Percentiles rank a stretch among this genome's conserved stretches.
phyloP scores from a whole-genome alignment of 2,113 vertebrate genomes.

The Phoxinus phoxinus region DNA sequence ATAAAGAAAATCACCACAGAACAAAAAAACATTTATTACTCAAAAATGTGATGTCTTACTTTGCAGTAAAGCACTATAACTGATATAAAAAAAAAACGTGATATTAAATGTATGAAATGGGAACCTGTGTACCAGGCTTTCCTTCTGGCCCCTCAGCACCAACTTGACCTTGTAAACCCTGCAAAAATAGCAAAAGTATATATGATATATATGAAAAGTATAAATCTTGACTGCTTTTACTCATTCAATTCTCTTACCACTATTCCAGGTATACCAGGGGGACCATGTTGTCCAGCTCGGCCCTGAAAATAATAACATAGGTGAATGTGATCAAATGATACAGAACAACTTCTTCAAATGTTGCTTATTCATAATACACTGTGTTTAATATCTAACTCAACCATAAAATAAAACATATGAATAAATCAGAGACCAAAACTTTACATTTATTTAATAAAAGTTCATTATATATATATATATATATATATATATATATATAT shows the following conservation, averaged over 20 bases:
- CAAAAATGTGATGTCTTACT: neutral
- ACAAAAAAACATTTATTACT: too few species aligned
- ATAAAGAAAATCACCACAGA: constrained; percentile 4
- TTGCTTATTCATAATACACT: neutral
- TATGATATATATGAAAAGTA: constrained; percentile 16
- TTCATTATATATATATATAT: neutral
- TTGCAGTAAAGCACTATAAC: neutral
- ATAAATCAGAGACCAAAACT: neutral
- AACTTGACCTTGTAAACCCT: constrained; percentile 75
- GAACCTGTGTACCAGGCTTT: constrained; percentile 81
- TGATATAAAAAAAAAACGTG: neutral
- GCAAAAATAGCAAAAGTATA: constrained; percentile 44
- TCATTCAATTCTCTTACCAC: constrained; percentile 68
- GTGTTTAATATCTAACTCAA: neutral
- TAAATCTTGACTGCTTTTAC: neutral
- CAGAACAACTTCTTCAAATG: neutral
- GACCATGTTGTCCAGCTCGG: constrained; percentile 75
- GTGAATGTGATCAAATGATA: neutral
- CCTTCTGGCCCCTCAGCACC: constrained; percentile 76
- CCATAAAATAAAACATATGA: neutral
- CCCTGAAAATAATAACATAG: constrained; percentile 68
- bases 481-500: too few species aligned
- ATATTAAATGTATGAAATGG: constrained; percentile 70
- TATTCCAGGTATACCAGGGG: constrained; percentile 75
- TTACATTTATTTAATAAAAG: neutral